Evolutionary conservation across 2,888 invertebrate genomes (phyloP).

Genomic region (Brenthis daphne): DNA sequence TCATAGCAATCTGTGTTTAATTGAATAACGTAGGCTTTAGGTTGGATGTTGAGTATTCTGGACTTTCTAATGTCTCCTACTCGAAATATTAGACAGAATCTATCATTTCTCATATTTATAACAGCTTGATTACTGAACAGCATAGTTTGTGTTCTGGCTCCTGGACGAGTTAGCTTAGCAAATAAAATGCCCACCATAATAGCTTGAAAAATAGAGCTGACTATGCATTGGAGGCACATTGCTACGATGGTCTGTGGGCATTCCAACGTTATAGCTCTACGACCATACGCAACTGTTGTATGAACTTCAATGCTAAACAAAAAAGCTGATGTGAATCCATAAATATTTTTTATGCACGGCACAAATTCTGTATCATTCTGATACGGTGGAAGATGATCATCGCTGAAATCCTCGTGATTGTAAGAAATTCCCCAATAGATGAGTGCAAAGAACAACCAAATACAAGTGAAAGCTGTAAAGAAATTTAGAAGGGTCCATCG

Average conservation of each 20-base stretch:
- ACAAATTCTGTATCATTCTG: slow-evolving; percentile 84
- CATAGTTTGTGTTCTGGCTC: slow-evolving; percentile 95
- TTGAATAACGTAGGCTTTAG: slow-evolving; percentile 91
- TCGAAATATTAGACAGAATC: slow-evolving; percentile 93
- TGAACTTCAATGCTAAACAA: slow-evolving; percentile 98
- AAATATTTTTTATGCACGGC: slow-evolving; percentile 93
- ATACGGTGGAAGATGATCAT: slow-evolving; percentile 82
- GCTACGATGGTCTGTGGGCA: slow-evolving; percentile 96
- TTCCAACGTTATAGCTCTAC: slow-evolving; percentile 92
- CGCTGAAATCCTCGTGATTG: slow-evolving; percentile 92
- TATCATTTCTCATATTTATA: slow-evolving; percentile 92
- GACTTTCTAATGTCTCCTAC: slow-evolving; percentile 97
- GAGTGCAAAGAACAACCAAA: slow-evolving; percentile 94
- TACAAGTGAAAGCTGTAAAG: slow-evolving; percentile 90
- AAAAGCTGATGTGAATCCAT: slow-evolving; percentile 95
- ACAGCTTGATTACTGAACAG: slow-evolving; percentile 95
- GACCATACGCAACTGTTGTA: slow-evolving; percentile 95
- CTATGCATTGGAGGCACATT: slow-evolving; percentile 97
- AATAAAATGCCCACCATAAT: slow-evolving; percentile 94
- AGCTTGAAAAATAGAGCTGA: slow-evolving; percentile 93
- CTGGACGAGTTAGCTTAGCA: slow-evolving; percentile 97
- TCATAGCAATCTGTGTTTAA: slow-evolving; percentile 89
- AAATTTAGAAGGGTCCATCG: slow-evolving; percentile 95
- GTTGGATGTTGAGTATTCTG: slow-evolving; percentile 95
- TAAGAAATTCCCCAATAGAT: slow-evolving; percentile 96